Conservation (phyloP, 2,113 vertebrate genomes). For the Alosa alosa region DNA sequence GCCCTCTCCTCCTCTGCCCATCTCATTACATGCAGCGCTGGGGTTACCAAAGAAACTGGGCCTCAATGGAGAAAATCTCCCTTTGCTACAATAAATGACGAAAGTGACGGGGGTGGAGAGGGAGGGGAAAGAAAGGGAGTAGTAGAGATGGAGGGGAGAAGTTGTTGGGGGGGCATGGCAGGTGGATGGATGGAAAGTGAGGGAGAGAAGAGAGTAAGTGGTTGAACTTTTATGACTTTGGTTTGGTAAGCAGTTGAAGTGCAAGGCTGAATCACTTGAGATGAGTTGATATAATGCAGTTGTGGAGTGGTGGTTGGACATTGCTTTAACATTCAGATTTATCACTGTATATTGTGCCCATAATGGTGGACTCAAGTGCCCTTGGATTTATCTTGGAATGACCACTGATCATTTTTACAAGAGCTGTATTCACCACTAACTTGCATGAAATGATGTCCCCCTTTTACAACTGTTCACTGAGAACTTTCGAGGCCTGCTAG, state of each 20-base stretch:
- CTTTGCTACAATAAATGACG: constrained; percentile 74
- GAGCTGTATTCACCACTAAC: not conserved
- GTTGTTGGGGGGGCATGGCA: constrained; percentile 52
- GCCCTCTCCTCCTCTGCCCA: constrained; percentile 60
- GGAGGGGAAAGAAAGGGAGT: constrained; percentile 47
- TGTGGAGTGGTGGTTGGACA: constrained; percentile 5
- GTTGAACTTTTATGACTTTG: constrained; percentile 31
- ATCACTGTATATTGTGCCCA: not conserved
- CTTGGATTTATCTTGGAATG: not conserved
- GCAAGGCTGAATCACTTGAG: constrained; percentile 31
- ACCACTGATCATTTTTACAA: not conserved
- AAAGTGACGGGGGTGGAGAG: constrained; percentile 65
- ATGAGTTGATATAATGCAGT: constrained; percentile 30
- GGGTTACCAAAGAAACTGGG: constrained; percentile 77
- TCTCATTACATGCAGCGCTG: constrained; percentile 80
- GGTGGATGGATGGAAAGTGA: constrained; percentile 46
- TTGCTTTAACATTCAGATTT: not conserved
- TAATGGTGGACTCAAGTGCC: not conserved
- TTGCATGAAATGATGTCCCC: not conserved
- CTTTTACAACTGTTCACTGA: not conserved
- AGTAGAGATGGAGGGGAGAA: constrained; percentile 44
- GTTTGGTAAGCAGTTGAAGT: constrained; percentile 38
- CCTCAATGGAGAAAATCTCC: constrained; percentile 78
- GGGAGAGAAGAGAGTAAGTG: constrained; percentile 34
- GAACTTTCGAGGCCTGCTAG: too few relatives aligned